Percentiles rank a stretch among this genome's conserved stretches.
phyloP scores from a whole-genome alignment of 2,888 invertebrate genomes.

The Hirtodrosophila trivittata region DNA sequence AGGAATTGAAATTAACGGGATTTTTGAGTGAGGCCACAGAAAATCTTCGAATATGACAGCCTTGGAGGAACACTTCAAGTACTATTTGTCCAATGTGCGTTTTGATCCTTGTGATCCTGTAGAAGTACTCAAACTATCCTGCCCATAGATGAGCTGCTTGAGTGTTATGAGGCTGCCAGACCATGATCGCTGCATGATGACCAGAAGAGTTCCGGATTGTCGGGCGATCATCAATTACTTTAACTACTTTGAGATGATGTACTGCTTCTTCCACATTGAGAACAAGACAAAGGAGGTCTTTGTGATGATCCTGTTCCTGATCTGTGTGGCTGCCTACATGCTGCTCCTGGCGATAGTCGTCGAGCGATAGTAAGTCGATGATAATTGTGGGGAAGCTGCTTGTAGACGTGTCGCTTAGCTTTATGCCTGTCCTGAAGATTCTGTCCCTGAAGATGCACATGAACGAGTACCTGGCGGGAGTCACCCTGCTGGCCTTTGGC shows the following conservation, averaged over 20 bases:
- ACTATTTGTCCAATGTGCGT: constrained; percentile 47
- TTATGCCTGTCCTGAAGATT: constrained; percentile 54
- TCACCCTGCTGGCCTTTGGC: constrained; percentile 41
- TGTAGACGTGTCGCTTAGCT: constrained; percentile 17
- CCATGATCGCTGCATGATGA: constrained; percentile 46
- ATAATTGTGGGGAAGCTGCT: too few species aligned
- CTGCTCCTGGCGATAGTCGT: constrained; percentile 47
- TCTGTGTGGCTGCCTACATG: constrained; percentile 25
- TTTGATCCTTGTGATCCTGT: neutral
- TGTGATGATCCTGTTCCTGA: constrained; percentile 26
- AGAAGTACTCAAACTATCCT: too few species aligned
- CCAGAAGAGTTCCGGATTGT: constrained; percentile 34
- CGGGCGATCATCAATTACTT: constrained; percentile 41
- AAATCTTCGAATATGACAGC: neutral
- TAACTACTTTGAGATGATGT: constrained; percentile 64
- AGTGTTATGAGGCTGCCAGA: constrained; percentile 50
- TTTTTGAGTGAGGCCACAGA: too few species aligned
- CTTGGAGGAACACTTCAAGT: constrained; percentile 38
- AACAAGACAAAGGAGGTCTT: constrained; percentile 21
- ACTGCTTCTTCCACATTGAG: constrained; percentile 42
- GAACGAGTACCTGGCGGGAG: constrained; percentile 60
- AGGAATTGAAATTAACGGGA: too few species aligned
- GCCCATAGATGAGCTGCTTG: constrained; percentile 50
- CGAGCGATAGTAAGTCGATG: constrained; percentile 37
- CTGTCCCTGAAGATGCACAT: constrained; percentile 40